These are phyloP conservation scores for Forbesichthys agassizii DNA, from an alignment of 2,113 vertebrate species.

Conservation along the genomic window DNA sequence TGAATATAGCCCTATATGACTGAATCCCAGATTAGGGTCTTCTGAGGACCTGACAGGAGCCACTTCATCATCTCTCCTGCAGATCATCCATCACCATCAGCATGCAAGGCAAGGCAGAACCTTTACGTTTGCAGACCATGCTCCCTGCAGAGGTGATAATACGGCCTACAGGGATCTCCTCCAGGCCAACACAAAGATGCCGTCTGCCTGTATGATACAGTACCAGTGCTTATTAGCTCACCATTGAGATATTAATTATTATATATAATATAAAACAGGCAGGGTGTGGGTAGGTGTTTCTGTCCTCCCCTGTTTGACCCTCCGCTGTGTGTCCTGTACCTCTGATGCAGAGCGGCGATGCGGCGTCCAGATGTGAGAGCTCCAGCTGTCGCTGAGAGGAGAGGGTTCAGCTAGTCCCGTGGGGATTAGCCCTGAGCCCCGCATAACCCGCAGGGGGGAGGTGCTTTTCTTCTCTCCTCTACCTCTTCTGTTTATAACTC, in stretches of 20 bases:
- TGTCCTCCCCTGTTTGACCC: slow-evolving; percentile 33
- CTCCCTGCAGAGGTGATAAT: slow-evolving; percentile 21
- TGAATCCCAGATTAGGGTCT: slow-evolving; percentile 56
- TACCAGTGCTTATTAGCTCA: neutral
- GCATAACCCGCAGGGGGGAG: slow-evolving; percentile 15
- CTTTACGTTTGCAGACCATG: slow-evolving; percentile 2
- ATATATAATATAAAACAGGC: neutral
- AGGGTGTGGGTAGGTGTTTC: neutral
- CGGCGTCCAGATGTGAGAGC: slow-evolving; percentile 70
- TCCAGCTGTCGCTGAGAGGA: slow-evolving; percentile 37
- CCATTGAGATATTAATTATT: slow-evolving; percentile 9
- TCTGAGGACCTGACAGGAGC: slow-evolving; percentile 49
- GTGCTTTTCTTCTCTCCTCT: neutral
- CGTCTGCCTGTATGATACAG: slow-evolving; percentile 20
- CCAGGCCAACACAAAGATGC: slow-evolving; percentile 18
- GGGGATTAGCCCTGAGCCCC: slow-evolving; percentile 32
- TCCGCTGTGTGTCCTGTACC: slow-evolving; percentile 19
- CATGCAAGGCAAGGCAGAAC: slow-evolving; percentile 22
- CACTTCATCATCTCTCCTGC: slow-evolving; percentile 53
- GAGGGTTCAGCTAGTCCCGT: slow-evolving; percentile 57
- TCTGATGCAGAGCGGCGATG: slow-evolving; percentile 62
- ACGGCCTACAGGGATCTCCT: slow-evolving; percentile 27
- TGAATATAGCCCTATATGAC: slow-evolving; percentile 18
- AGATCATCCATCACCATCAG: slow-evolving; percentile 59
- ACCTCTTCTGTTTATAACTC: neutral